These are phyloP conservation scores for Vombatus ursinus DNA, from an alignment of 2,113 vertebrate genomes.

Conservation along the genomic window DNA sequence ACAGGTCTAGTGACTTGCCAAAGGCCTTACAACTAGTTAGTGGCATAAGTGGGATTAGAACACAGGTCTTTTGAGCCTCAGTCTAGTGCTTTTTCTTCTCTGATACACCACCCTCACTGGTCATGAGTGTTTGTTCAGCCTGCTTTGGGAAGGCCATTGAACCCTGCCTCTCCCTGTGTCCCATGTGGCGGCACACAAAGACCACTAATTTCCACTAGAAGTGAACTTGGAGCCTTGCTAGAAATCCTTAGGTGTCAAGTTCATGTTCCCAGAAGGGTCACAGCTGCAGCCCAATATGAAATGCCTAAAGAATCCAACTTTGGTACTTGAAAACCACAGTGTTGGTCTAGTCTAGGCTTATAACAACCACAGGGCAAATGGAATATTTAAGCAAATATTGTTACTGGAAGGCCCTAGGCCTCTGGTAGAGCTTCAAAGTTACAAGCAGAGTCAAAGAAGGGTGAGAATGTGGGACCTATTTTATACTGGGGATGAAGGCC, in stretches of 20 bases:
- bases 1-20: not conserved
- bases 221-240: conserved; percentile 15
- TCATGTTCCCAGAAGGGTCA: conserved; percentile 26
- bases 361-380: conserved; percentile 57
- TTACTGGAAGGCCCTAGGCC: conserved; percentile 15
- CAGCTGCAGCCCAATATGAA: conserved; percentile 32
- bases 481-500: not conserved
- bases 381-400: conserved; percentile 65
- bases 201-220: not conserved
- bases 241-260: not conserved
- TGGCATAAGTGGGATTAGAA: not conserved
- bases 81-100: not conserved
- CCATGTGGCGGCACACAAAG: not conserved
- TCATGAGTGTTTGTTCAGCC: not conserved
- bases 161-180: not conserved
- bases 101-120: not conserved
- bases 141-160: not conserved
- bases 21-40: not conserved
- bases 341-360: conserved; percentile 25
- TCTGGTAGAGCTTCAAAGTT: conserved; percentile 50
- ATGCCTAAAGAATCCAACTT: conserved; percentile 61
- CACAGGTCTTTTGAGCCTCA: not conserved
- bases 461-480: not conserved
- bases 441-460: conserved; percentile 54
- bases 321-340: conserved; percentile 50